phyloP scores from a whole-genome alignment of 2,113 vertebrate species.

The Orycteropus afer region DNA sequence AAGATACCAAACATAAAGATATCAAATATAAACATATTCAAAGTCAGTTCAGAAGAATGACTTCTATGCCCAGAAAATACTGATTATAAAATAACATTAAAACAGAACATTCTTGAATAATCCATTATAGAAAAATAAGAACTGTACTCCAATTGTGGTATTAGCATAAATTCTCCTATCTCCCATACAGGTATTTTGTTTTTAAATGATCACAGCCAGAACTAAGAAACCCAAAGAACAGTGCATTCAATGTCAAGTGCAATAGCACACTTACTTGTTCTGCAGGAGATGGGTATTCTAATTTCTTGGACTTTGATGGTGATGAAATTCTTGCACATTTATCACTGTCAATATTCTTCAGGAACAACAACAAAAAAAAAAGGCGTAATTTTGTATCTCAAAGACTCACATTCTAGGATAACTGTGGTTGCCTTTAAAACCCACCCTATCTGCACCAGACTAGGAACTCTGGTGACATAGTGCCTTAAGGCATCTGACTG shows the following conservation, averaged over 20 bases:
- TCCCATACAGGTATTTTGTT: not conserved
- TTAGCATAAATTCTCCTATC: not conserved
- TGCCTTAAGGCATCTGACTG: too few relatives aligned
- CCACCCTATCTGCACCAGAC: not conserved
- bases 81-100: not conserved
- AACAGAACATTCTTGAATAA: not conserved
- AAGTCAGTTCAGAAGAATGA: not conserved
- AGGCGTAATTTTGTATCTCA: not conserved
- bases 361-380: not conserved
- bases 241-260: not conserved
- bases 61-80: not conserved
- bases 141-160: not conserved
- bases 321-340: conserved; percentile 82
- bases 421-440: not conserved
- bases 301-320: conserved; percentile 84
- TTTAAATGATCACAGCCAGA: not conserved
- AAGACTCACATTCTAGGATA: not conserved
- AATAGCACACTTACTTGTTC: conserved; percentile 84
- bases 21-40: not conserved
- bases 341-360: conserved; percentile 83
- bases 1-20: not conserved
- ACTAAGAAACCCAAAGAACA: not conserved
- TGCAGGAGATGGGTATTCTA: conserved; percentile 79
- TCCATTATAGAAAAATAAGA: not conserved
- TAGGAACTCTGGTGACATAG: too few relatives aligned